Percentiles rank a stretch among this genome's conserved stretches.
phyloP scores from a whole-genome alignment of 2,888 invertebrate species.

The Malacosoma neustria region DNA sequence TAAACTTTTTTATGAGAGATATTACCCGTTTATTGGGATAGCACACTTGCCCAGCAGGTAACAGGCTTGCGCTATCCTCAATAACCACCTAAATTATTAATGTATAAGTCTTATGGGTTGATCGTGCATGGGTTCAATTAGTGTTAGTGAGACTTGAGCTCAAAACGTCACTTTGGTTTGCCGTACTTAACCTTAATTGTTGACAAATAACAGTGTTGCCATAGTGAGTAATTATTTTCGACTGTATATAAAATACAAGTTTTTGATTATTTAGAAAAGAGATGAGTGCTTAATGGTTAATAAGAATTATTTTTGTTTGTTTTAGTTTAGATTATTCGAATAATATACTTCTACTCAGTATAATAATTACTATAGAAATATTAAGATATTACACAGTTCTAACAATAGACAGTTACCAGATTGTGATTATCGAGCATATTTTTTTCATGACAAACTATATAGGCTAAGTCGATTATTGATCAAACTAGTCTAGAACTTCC shows the following conservation, averaged over 20 bases:
- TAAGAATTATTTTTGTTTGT: conserved; percentile 17
- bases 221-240: conserved; percentile 67
- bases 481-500: not conserved
- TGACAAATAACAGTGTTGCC: conserved; percentile 71
- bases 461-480: conserved; percentile 7
- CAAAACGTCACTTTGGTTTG: conserved; percentile 51
- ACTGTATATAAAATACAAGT: conserved; percentile 64
- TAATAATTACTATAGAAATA: conserved; percentile 30
- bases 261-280: conserved; percentile 50
- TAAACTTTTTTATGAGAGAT: conserved; percentile 63
- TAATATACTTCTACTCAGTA: conserved; percentile 19
- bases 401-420: conserved; percentile 69
- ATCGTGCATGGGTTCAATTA: conserved; percentile 34
- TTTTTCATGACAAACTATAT: conserved; percentile 47
- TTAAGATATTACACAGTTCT: conserved; percentile 41
- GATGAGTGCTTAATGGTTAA: conserved; percentile 53
- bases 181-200: conserved; percentile 57
- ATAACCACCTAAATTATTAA: conserved; percentile 24
- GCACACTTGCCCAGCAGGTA: conserved; percentile 20
- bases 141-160: conserved; percentile 44
- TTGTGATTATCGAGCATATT: conserved; percentile 46
- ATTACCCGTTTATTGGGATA: conserved; percentile 40
- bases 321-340: conserved; percentile 35
- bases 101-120: conserved; percentile 40
- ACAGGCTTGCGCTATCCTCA: conserved; percentile 17